Base-by-base conservation (phyloP, 2,888 invertebrate genomes). In the Phyllotreta striolata region DNA sequence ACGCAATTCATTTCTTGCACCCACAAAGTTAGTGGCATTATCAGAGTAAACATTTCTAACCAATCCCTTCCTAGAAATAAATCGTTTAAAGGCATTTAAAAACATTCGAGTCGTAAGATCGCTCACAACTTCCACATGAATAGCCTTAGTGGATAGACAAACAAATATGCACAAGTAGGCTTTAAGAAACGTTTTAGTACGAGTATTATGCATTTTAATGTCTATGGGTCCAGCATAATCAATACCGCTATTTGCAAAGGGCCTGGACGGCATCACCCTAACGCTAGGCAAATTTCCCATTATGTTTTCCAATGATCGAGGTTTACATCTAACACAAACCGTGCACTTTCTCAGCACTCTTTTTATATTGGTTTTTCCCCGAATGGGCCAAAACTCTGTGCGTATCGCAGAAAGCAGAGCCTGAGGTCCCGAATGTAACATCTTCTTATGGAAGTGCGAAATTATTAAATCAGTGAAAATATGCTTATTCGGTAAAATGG, bases 121-220 rank as follows among this genome's bases (percentile, higher is more conserved):
- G 0, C 68, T 63, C 0, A 73, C 74, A 3, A 72, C 38, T 59
- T 77, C 75, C 35, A 76, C 10, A 64, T 76, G 75, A 0, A 74
- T 57, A 0, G 46, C 46, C 9, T 24, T 13, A n/a, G 46, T 46
- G 3, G 9, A 13, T 9, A 46, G 13, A 9, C 46, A 46, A n/a
- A 46, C 12, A 46, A 46, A 46, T 4, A 13, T 46, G 12, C 46
- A 46, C 7, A 44, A 13, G 10, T 3, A 44, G 1, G 44, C 14
- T 44, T 44, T 5, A 44, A 44, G 10, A 10, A 44, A n/a, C n/a
- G n/a, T n/a, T n/a, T n/a, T n/a, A n/a, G n/a, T n/a, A n/a, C n/a
- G n/a, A n/a, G n/a, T n/a, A 9, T 44, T 44, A 24, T 4, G 24
- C 24, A 24, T 3, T 24, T 24, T 24, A 24, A 24, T 24, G 24